phyloP scores from a whole-genome alignment of 2,888 invertebrate species.

The Hirtodrosophila histrioides region DNA sequence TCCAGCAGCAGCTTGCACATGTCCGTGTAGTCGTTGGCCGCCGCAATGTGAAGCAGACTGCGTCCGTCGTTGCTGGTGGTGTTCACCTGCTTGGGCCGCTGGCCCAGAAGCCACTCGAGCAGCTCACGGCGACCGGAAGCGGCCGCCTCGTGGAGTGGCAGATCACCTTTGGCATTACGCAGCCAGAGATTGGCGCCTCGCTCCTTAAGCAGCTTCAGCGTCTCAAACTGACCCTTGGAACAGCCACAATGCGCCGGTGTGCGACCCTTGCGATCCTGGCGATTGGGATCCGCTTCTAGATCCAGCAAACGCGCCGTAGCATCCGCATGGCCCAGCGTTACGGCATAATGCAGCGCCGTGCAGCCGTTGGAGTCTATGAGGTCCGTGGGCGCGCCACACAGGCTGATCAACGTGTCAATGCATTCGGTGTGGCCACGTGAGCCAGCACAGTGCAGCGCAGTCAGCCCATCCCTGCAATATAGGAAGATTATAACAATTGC shows the following conservation, averaged over 20 bases:
- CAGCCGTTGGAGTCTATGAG: conserved; percentile 97
- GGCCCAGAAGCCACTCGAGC: conserved; percentile 93
- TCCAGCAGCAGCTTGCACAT: conserved; percentile 95
- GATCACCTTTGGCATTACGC: conserved; percentile 96
- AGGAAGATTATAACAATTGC: background rate
- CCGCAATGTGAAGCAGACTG: conserved; percentile 96
- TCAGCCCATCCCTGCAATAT: conserved; percentile 92
- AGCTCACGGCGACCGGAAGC: conserved; percentile 95
- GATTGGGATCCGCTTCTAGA: conserved; percentile 95
- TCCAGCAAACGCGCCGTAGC: conserved; percentile 95
- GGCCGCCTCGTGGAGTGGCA: conserved; percentile 98
- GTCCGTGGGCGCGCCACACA: conserved; percentile 95
- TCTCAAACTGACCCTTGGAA: conserved; percentile 96
- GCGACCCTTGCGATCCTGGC: conserved; percentile 96
- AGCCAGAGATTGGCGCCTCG: conserved; percentile 96
- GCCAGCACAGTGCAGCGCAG: conserved; percentile 98
- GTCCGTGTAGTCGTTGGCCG: conserved; percentile 96
- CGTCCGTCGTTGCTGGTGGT: conserved; percentile 96
- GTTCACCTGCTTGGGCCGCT: conserved; percentile 92
- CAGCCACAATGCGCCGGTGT: conserved; percentile 98
- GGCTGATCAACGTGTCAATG: conserved; percentile 92
- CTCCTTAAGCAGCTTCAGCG: conserved; percentile 89
- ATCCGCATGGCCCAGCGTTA: conserved; percentile 97
- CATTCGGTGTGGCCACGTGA: conserved; percentile 97
- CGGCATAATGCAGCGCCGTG: conserved; percentile 98